Percentiles rank a stretch among this genome's conserved stretches.
These are phyloP conservation scores for Eilema sororculum DNA, from an alignment of 2,888 invertebrate species.

Conservation along the genomic window DNA sequence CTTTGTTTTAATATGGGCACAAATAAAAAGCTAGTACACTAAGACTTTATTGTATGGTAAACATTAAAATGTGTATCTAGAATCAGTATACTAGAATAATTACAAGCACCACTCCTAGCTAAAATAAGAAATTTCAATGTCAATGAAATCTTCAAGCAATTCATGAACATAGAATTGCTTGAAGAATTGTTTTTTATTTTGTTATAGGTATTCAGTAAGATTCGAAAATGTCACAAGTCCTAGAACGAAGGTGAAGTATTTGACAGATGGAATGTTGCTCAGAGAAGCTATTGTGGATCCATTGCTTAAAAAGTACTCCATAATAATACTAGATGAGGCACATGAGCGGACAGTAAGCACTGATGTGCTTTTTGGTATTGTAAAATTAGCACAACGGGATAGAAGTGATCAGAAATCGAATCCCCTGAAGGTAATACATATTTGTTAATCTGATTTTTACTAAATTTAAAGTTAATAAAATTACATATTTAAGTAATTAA, in stretches of 20 bases:
- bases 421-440: slow-evolving; percentile 90
- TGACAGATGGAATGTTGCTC: slow-evolving; percentile 98
- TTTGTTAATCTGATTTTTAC: background rate
- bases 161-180: background rate
- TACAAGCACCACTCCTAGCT: too few relatives aligned
- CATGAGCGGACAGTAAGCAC: slow-evolving; percentile 98
- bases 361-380: slow-evolving; percentile 97
- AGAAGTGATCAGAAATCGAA: slow-evolving; percentile 87
- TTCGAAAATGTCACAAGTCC: slow-evolving; percentile 96
- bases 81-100: too few relatives aligned
- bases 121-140: too few relatives aligned
- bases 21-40: too few relatives aligned
- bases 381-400: slow-evolving; percentile 94
- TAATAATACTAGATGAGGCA: slow-evolving; percentile 97
- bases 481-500: background rate
- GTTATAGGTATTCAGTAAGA: slow-evolving; percentile 91
- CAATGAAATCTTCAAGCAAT: too few relatives aligned
- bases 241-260: slow-evolving; percentile 94
- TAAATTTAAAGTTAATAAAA: too few relatives aligned
- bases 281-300: slow-evolving; percentile 95
- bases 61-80: too few relatives aligned
- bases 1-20: too few relatives aligned
- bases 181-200: background rate
- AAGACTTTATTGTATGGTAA: too few relatives aligned
- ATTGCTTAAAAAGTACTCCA: slow-evolving; percentile 91